These are phyloP conservation scores for Vandiemenella viatica DNA, from an alignment of 2,888 invertebrate genomes.

Conservation along the genomic window DNA sequence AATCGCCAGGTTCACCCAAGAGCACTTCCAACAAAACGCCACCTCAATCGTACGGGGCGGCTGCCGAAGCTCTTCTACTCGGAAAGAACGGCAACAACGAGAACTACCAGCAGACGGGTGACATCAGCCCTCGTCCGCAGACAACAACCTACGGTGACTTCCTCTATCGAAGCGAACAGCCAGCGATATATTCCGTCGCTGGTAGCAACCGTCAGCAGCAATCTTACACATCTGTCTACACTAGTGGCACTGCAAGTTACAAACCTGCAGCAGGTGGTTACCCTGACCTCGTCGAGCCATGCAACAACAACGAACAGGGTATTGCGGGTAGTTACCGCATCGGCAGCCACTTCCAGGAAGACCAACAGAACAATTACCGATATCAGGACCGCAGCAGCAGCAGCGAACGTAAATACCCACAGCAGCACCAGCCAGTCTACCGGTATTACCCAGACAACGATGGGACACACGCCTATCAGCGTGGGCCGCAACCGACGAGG, in stretches of 20 bases:
- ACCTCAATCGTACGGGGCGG: conserved; percentile 20
- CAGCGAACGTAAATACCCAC: conserved; percentile 24
- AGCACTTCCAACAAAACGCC: conserved; percentile 29
- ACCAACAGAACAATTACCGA: conserved; percentile 25
- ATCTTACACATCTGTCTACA: conserved; percentile 58
- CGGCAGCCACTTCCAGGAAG: conserved; percentile 17
- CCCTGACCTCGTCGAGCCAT: conserved; percentile 41
- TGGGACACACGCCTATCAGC: not conserved
- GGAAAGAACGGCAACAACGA: conserved; percentile 12
- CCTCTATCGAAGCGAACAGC: conserved; percentile 36
- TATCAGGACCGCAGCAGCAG: conserved; percentile 1
- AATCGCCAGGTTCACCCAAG: conserved; percentile 69
- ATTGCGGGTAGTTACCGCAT: not conserved
- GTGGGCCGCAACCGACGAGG: not conserved
- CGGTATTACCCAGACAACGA: conserved; percentile 2
- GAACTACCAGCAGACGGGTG: conserved; percentile 19
- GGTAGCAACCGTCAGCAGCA: conserved; percentile 53
- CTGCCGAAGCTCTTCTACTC: not conserved
- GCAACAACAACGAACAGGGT: conserved; percentile 6
- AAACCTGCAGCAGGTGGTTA: conserved; percentile 42
- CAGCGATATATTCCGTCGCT: conserved; percentile 60
- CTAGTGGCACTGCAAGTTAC: conserved; percentile 46
- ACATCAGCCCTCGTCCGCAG: conserved; percentile 13
- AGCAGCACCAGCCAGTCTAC: conserved; percentile 1
- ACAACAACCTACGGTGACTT: conserved; percentile 26